Conservation (phyloP, 2,888 invertebrate genomes). For the Stratiomys singularior region DNA sequence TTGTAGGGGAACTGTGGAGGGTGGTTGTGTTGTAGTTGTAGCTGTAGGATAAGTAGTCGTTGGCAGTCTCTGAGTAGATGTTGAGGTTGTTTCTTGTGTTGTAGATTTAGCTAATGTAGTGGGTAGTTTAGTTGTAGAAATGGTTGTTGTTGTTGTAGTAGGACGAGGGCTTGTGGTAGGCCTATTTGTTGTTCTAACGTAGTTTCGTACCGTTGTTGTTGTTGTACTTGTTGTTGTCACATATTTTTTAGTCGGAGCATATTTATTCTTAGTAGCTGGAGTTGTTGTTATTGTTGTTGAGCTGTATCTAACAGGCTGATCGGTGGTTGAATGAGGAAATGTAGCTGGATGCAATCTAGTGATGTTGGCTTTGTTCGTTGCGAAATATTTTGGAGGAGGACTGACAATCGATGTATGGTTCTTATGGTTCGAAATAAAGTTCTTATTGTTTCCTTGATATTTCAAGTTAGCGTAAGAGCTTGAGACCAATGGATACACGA, state of each 20-base stretch:
- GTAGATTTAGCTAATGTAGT: conserved; percentile 50
- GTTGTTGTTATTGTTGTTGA: not conserved
- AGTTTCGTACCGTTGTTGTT: not conserved
- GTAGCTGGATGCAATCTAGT: conserved; percentile 48
- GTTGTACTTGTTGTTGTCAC: not conserved
- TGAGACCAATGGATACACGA: conserved; percentile 76
- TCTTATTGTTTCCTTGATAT: conserved; percentile 72
- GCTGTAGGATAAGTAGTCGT: conserved; percentile 51
- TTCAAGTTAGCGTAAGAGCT: conserved; percentile 79
- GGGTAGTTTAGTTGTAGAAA: conserved; percentile 48
- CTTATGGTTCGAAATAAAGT: conserved; percentile 68
- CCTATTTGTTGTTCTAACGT: conserved; percentile 45
- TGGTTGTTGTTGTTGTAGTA: conserved; percentile 57
- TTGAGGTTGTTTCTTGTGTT: conserved; percentile 30
- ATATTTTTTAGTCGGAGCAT: conserved; percentile 46
- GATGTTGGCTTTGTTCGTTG: conserved; percentile 58
- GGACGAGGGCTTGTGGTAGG: conserved; percentile 62
- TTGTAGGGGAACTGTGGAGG: conserved; percentile 48
- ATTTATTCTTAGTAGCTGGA: conserved; percentile 31
- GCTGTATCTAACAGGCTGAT: conserved; percentile 12
- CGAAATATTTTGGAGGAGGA: conserved; percentile 58
- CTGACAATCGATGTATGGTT: conserved; percentile 59
- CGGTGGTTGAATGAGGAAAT: conserved; percentile 24
- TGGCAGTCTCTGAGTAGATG: conserved; percentile 33
- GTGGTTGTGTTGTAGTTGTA: conserved; percentile 33